A percentile compares a stretch with the other conserved stretches of the same genome.
Conservation (phyloP, 1,140 invertebrate species). For the Pseudomyrmex gracilis region DNA sequence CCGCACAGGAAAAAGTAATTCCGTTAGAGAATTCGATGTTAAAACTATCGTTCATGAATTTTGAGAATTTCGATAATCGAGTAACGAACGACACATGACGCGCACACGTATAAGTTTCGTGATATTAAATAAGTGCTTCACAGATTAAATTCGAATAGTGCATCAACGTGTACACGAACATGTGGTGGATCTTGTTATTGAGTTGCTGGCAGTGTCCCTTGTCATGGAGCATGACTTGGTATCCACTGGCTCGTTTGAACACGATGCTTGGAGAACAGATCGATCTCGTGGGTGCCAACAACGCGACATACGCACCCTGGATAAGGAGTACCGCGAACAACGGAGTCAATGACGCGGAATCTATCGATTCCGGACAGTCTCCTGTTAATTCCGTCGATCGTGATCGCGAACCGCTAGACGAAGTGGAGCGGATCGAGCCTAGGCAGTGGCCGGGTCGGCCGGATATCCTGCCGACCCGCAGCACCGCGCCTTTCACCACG, state of each 20-base stretch:
- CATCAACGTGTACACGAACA: constrained; percentile 7
- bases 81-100: constrained; percentile 35
- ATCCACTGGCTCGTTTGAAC: constrained; percentile 53
- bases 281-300: constrained; percentile 69
- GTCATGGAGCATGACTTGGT: constrained; percentile 46
- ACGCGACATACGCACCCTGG: constrained; percentile 62
- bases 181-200: constrained; percentile 55
- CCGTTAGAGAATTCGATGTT: constrained; percentile 1
- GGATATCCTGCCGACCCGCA: constrained; percentile 67
- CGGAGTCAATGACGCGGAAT: constrained; percentile 29
- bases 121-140: no score
- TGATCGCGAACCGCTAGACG: constrained; percentile 73
- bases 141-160: constrained; percentile 9
- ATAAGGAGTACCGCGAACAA: constrained; percentile 55
- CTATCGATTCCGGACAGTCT: constrained; percentile 8
- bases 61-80: constrained; percentile 26
- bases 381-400: constrained; percentile 57
- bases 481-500: constrained; percentile 64
- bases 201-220: constrained; percentile 28
- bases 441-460: constrained; percentile 72
- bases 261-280: constrained; percentile 76
- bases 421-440: constrained; percentile 78
- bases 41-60: constrained; percentile 5
- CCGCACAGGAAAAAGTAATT: constrained; percentile 1
- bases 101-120: background rate